These are phyloP conservation scores for Nesogale talazaci DNA, from an alignment of 2,113 vertebrate species.

Conservation along the genomic window DNA sequence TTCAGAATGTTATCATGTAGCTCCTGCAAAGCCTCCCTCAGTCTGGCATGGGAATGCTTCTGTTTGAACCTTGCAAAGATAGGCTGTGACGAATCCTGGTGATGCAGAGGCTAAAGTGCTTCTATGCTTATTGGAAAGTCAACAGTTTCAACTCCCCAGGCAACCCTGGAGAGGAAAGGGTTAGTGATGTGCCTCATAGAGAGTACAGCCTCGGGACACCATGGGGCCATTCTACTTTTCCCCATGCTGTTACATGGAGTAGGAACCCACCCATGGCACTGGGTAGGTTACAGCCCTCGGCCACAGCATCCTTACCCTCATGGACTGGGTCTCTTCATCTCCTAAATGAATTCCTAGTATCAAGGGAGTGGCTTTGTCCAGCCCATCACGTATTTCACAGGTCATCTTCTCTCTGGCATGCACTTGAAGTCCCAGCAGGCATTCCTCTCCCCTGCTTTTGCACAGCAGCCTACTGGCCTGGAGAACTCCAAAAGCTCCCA, in stretches of 20 bases:
- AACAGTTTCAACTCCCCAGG: too few species aligned
- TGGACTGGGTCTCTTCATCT: not conserved
- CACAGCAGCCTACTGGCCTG: too few species aligned
- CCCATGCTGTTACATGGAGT: too few species aligned
- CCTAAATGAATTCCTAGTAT: not conserved
- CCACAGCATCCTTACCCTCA: rapidly evolving
- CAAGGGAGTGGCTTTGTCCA: rapidly evolving
- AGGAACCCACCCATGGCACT: not conserved
- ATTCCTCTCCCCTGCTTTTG: not conserved
- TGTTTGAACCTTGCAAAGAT: too few species aligned
- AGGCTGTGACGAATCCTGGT: too few species aligned
- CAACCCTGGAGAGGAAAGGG: too few species aligned
- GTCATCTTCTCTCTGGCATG: not conserved
- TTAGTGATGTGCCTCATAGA: not conserved
- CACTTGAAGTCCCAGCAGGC: not conserved
- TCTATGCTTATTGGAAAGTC: too few species aligned
- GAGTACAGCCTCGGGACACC: not conserved
- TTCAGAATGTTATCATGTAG: too few species aligned
- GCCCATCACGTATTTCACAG: not conserved
- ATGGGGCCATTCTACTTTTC: not conserved
- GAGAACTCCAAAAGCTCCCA: too few species aligned
- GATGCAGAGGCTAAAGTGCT: too few species aligned
- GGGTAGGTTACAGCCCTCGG: not conserved
- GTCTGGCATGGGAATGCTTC: too few species aligned
- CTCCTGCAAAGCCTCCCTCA: too few species aligned